Percentiles rank a stretch among this genome's conserved stretches.
Evolutionary conservation across 2,113 vertebrate species (phyloP).

Genomic region (Neopipo cinnamomea): DNA sequence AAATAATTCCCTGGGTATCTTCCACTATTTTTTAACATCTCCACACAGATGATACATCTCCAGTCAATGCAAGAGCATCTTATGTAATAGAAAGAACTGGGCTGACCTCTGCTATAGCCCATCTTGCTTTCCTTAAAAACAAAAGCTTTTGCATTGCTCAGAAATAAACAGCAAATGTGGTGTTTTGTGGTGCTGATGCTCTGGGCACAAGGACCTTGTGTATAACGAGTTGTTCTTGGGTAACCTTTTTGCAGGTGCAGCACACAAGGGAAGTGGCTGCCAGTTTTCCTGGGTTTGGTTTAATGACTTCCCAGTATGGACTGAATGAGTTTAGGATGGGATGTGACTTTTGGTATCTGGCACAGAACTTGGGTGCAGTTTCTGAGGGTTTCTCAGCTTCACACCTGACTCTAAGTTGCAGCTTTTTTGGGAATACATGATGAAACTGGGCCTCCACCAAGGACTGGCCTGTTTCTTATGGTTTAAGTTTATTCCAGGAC

Average conservation of each 20-base stretch:
- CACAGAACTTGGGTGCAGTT: not conserved
- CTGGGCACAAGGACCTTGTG: not conserved
- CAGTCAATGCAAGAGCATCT: not conserved
- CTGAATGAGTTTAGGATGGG: not conserved
- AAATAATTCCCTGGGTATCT: not conserved
- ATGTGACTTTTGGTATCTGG: not conserved
- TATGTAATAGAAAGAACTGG: not conserved
- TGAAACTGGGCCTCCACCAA: not conserved
- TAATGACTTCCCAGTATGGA: not conserved
- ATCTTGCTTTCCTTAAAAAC: not conserved
- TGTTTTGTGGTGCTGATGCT: not conserved
- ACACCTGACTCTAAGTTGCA: not conserved
- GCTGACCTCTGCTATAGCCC: not conserved
- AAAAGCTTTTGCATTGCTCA: not conserved
- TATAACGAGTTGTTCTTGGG: not conserved
- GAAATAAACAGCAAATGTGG: not conserved
- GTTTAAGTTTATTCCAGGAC: not conserved
- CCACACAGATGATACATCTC: not conserved
- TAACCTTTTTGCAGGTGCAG: not conserved
- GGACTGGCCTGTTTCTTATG: not conserved
- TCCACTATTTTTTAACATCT: not conserved
- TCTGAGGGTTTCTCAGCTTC: not conserved
- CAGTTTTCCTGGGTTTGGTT: not conserved
- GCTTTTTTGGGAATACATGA: not conserved
- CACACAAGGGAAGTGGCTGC: not conserved